phyloP scores from a whole-genome alignment of 2,113 vertebrate genomes.

The Solenodon paradoxus region DNA sequence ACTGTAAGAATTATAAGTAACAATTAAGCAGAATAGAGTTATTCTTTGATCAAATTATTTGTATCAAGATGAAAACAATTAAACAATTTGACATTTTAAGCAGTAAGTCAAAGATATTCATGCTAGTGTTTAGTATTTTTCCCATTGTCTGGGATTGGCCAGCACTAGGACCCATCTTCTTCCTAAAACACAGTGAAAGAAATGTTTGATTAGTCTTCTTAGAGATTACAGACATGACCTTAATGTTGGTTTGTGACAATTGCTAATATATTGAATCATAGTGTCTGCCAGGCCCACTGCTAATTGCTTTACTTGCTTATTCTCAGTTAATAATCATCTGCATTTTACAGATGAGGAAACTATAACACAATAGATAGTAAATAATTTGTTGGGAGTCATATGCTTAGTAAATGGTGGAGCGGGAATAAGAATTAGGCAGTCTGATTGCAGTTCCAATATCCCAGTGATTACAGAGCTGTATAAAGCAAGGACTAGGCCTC shows the following conservation, averaged over 20 bases:
- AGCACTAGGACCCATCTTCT: not conserved
- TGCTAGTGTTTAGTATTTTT: not conserved
- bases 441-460: not conserved
- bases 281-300: not conserved
- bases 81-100: slow-evolving; percentile 7
- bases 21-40: not conserved
- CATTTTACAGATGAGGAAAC: not conserved
- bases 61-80: not conserved
- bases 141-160: not conserved
- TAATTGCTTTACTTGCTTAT: not conserved
- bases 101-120: not conserved
- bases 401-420: not conserved
- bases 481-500: not conserved
- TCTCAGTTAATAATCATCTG: not conserved
- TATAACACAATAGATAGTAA: not conserved
- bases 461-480: not conserved
- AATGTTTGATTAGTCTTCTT: not conserved
- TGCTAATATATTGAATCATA: not conserved
- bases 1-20: not conserved
- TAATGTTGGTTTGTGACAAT: not conserved
- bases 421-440: not conserved
- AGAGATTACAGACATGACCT: too few species aligned
- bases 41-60: not conserved
- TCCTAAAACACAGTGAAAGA: not conserved
- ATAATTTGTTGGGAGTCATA: not conserved